A percentile compares a stretch with the other conserved stretches of the same genome.
Evolutionary conservation across 2,797 vertebrate species (phyloP).

Genomic region (Menidia menidia): DNA sequence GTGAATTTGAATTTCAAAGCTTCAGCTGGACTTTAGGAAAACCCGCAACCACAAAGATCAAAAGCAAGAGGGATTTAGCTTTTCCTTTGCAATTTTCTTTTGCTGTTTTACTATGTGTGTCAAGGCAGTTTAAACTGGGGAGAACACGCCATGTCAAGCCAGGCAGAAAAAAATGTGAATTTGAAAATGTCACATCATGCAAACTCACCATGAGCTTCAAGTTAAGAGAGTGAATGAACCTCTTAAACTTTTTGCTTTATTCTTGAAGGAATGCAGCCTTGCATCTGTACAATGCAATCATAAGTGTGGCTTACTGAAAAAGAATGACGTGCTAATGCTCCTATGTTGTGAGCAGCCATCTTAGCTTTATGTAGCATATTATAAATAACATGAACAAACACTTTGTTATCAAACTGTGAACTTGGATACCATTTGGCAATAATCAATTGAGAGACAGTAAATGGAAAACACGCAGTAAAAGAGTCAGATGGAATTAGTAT

Average conservation of each 20-base stretch:
- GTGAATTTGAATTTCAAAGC: slow-evolving; percentile 52
- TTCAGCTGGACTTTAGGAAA: slow-evolving; percentile 25
- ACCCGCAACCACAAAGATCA: slow-evolving; percentile 21
- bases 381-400: slow-evolving; percentile 19
- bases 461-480: slow-evolving; percentile 16
- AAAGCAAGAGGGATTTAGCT: neutral
- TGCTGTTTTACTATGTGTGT: slow-evolving; percentile 31
- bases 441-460: neutral
- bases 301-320: slow-evolving; percentile 24
- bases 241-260: slow-evolving; percentile 17
- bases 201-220: slow-evolving; percentile 13
- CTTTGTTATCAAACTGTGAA: slow-evolving; percentile 21
- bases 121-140: slow-evolving; percentile 21
- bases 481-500: slow-evolving; percentile 16
- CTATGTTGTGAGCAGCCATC: neutral
- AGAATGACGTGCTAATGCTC: slow-evolving; percentile 23
- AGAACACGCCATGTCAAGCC: slow-evolving; percentile 44
- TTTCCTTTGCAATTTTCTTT: neutral
- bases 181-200: slow-evolving; percentile 24
- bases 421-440: slow-evolving; percentile 10
- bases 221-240: slow-evolving; percentile 28
- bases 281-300: slow-evolving; percentile 19
- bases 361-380: slow-evolving; percentile 22
- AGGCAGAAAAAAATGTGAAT: slow-evolving; percentile 7
- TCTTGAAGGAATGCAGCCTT: slow-evolving; percentile 42